These are phyloP conservation scores for Heloderma charlesbogerti DNA, from an alignment of 2,113 vertebrate species.

Conservation along the genomic window DNA sequence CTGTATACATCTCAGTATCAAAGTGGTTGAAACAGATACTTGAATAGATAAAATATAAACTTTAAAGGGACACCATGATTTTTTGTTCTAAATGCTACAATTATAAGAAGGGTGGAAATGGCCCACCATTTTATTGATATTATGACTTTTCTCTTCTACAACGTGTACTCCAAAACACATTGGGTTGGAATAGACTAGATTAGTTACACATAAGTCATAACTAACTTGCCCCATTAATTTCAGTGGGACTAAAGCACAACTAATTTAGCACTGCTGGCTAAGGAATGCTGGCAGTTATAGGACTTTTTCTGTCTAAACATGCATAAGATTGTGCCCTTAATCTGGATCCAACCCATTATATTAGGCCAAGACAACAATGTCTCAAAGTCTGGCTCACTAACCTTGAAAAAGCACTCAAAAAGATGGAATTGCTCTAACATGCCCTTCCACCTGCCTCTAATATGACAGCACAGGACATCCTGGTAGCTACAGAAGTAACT, in stretches of 20 bases:
- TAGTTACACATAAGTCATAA: too few relatives aligned
- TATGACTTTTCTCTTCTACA: neutral
- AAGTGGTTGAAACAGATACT: neutral
- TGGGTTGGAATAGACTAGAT: too few relatives aligned
- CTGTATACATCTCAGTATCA: neutral
- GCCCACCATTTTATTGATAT: neutral
- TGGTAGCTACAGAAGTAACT: neutral
- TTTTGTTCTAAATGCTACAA: neutral
- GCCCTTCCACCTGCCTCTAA: too few relatives aligned
- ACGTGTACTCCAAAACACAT: neutral
- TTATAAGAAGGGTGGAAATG: neutral
- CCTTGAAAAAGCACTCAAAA: neutral
- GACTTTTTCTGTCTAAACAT: too few relatives aligned
- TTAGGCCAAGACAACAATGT: neutral
- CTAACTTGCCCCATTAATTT: too few relatives aligned
- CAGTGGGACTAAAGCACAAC: too few relatives aligned
- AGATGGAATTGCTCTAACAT: neutral
- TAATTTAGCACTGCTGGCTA: too few relatives aligned
- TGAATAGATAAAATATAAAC: conserved; percentile 4
- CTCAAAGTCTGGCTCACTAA: neutral
- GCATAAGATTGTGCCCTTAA: too few relatives aligned
- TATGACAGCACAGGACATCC: neutral
- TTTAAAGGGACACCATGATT: too few relatives aligned
- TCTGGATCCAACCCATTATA: too few relatives aligned
- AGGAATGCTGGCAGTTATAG: too few relatives aligned